These are phyloP conservation scores for Lucifuga dentata DNA, from an alignment of 2,113 vertebrate species.

Conservation along the genomic window DNA sequence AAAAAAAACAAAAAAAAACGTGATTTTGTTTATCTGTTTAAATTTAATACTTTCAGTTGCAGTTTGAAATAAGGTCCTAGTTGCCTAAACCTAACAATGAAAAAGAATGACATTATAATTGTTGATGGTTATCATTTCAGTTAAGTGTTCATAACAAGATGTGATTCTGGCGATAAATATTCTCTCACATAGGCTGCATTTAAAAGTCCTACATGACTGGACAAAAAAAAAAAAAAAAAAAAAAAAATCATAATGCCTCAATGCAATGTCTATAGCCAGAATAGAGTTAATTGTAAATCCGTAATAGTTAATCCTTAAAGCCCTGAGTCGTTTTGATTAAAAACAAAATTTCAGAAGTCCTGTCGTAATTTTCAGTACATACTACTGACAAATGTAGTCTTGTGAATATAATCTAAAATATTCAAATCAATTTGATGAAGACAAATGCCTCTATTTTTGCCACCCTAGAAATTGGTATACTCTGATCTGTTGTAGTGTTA, in stretches of 20 bases:
- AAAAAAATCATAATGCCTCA: conserved; percentile 48
- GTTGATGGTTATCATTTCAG: conserved; percentile 63
- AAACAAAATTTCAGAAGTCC: conserved; percentile 19
- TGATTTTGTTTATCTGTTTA: conserved; percentile 58
- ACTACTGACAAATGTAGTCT: conserved; percentile 47
- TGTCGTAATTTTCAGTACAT: conserved; percentile 22
- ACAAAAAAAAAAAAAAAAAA: conserved; percentile 45
- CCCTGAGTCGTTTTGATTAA: conserved; percentile 38
- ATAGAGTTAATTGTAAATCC: conserved; percentile 37
- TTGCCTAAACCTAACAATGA: conserved; percentile 57
- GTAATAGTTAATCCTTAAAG: too few relatives aligned
- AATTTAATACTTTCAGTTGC: conserved; percentile 67
- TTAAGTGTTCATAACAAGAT: conserved; percentile 61
- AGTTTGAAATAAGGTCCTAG: conserved; percentile 52
- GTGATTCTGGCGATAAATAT: conserved; percentile 73
- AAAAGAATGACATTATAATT: conserved; percentile 60
- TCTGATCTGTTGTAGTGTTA: conserved; percentile 26
- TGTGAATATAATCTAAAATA: conserved; percentile 39
- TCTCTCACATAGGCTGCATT: conserved; percentile 66
- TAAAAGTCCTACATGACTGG: conserved; percentile 58
- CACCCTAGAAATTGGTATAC: conserved; percentile 53
- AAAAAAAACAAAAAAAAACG: conserved; percentile 10
- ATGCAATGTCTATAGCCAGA: conserved; percentile 60
- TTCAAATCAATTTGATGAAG: conserved; percentile 39
- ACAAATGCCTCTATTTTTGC: conserved; percentile 54